Evolutionary conservation across 2,888 invertebrate species (phyloP), one percentile per base, ranked within the genome.

Genomic region (Drosophila rubida): DNA sequence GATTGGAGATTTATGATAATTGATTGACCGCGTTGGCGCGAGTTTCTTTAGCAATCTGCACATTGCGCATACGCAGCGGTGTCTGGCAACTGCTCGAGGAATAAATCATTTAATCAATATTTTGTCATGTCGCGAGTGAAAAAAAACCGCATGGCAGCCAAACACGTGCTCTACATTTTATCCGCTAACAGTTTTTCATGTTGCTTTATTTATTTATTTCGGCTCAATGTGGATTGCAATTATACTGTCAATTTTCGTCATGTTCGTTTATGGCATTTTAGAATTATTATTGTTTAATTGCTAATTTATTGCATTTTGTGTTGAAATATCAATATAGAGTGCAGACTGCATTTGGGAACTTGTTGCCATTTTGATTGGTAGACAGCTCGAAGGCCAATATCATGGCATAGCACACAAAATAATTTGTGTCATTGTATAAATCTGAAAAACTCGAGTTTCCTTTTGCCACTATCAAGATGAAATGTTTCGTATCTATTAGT

Each of bases 21-120:
- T 84, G 79, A 84, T 78, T 75, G 65, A 64, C 70, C 78, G 74
- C 78, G 62, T 76, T 80, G 77, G 63, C 55, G 61, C 73, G 59
- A 50, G 68, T 68, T 64, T 68, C 48, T 53, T 53, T 70, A 16
- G 71, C 83, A 66, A 65, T 64, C 67, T 44, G 51, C 44, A 45
- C 50, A 69, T 73, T 86, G 78, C 78, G 69, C 78, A 84, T 83
- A 75, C 85, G 87, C 85, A 87, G 42, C 63, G 80, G 48, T 73
- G 76, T 61, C 70, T 45, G 57, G 55, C 42, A 64, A 57, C 57
- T 58, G 57, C 53, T 54, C 55, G 35, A 16, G 25, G 42, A 51
- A 83, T 87, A 83, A 87, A 87, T 83, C 87, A 83, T 87, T 83
- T 69, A 75, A 83, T 87, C 82, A 84, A 83, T 83, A 83, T 84